Conservation (phyloP, 2,113 vertebrate genomes). For the Erpornis zantholeuca region DNA sequence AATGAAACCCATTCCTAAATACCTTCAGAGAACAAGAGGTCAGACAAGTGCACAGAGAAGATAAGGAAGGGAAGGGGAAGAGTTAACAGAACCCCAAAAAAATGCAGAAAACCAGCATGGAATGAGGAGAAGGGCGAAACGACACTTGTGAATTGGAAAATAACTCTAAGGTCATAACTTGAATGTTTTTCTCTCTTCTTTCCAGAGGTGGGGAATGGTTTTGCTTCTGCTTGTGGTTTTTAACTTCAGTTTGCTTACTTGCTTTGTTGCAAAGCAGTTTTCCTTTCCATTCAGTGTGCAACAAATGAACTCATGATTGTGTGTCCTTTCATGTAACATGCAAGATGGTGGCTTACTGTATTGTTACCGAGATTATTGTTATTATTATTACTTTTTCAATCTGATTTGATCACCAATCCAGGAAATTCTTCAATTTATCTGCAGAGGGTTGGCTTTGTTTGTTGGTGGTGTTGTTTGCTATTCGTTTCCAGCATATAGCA, state of each 20-base stretch:
- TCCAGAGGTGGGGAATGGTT: constrained; percentile 58
- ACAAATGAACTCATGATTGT: constrained; percentile 50
- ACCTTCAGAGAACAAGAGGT: constrained; percentile 61
- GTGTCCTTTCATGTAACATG: constrained; percentile 45
- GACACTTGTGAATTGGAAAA: constrained; percentile 46
- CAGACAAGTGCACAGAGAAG: constrained; percentile 50
- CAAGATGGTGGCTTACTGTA: constrained; percentile 36
- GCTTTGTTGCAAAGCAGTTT: constrained; percentile 72
- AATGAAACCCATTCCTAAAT: constrained; percentile 58
- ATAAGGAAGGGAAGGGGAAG: not conserved
- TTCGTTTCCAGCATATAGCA: constrained; percentile 72
- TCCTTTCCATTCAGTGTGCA: constrained; percentile 67
- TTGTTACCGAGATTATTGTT: constrained; percentile 16
- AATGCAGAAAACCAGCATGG: constrained; percentile 44
- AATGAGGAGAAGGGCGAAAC: constrained; percentile 24
- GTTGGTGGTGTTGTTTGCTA: constrained; percentile 62
- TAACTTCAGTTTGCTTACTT: constrained; percentile 44
- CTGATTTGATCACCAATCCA: constrained; percentile 58
- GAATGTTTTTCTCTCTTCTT: constrained; percentile 65
- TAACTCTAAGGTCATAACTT: constrained; percentile 49
- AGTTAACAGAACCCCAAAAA: constrained; percentile 46
- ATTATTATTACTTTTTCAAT: not conserved
- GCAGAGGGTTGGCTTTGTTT: constrained; percentile 68
- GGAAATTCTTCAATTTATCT: constrained; percentile 70
- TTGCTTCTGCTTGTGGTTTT: constrained; percentile 59